Evolutionary conservation across 1,140 invertebrate genomes (phyloP), one percentile per base, ranked within the genome.

Genomic region (Chymomyza costata): DNA sequence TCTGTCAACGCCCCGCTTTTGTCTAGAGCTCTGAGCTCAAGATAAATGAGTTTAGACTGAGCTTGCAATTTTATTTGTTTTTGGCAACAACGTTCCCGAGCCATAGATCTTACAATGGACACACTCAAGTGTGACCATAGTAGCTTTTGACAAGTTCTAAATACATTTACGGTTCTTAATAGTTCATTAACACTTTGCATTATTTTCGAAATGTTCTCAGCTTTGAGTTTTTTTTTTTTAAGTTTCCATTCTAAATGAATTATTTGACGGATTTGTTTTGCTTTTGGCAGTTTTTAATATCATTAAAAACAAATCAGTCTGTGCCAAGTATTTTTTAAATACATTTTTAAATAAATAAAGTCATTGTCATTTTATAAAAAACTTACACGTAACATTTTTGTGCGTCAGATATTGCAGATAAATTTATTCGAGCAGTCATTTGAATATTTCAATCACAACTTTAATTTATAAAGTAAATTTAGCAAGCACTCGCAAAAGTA

Each of bases 1-100:
- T 73, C 66, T 78, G 71, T 78, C 71, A 78, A 78, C 71, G 71
- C 71, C 73, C 73, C 56, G 63, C 52, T 66, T 71, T 78, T 66
- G 68, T 64, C 59, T 39, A 25, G 53, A 46, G 59, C 51, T 25
- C 21, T 8, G 21, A 25, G 3, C 8, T 3, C 62, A 80, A 71
- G 73, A 78, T 55, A 71, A 78, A 78, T 78, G 73, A 65, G 37
- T 34, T 53, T 49, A 54, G 48, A 31, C 48, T 49, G 38, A 48
- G 38, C 8, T 8, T 11, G 17, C 21, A 11, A 34, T 28, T 25
- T 25, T 37, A 17, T 44, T 52, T 57, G 51, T 62, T 53, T 63
- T 62, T 34, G 19, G 8, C 13, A 21, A n/a, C 16, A 45, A 28
- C 18, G 40, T 30, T 6, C 17, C 30, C 14, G 16, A 10, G 15